These are phyloP conservation scores for Thecocarcelia acutangulata DNA, from an alignment of 2,888 invertebrate species.

Conservation along the genomic window DNA sequence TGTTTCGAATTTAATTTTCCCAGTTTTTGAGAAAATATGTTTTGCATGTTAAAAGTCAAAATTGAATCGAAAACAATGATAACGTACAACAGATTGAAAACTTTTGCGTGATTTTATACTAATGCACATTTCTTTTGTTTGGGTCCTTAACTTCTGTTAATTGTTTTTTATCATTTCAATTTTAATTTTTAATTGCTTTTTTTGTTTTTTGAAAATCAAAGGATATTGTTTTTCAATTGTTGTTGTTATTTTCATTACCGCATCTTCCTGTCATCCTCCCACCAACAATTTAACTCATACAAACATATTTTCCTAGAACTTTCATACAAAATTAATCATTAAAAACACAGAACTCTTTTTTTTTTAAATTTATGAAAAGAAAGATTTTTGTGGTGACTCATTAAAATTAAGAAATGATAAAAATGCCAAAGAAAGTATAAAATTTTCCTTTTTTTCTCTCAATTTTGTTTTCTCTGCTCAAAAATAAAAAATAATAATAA, in stretches of 20 bases:
- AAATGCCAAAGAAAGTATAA: constrained; percentile 53
- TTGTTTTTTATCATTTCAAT: constrained; percentile 29
- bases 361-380: neutral
- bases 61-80: too few relatives aligned
- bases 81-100: too few relatives aligned
- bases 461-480: constrained; percentile 55
- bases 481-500: too few relatives aligned
- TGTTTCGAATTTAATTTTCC: too few relatives aligned
- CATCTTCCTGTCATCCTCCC: constrained; percentile 7
- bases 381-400: constrained; percentile 12
- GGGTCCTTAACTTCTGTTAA: neutral
- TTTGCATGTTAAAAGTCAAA: too few relatives aligned
- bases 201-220: neutral
- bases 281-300: constrained; percentile 36
- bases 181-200: too few relatives aligned
- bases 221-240: neutral
- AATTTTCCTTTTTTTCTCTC: constrained; percentile 57
- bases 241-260: constrained; percentile 42
- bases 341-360: constrained; percentile 1
- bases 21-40: too few relatives aligned
- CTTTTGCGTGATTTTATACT: neutral
- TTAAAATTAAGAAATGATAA: constrained; percentile 41
- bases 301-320: constrained; percentile 36
- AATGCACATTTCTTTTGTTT: neutral
- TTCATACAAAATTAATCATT: constrained; percentile 38